Conservation (phyloP, 2,888 invertebrate genomes). For the Zeuzera pyrina region DNA sequence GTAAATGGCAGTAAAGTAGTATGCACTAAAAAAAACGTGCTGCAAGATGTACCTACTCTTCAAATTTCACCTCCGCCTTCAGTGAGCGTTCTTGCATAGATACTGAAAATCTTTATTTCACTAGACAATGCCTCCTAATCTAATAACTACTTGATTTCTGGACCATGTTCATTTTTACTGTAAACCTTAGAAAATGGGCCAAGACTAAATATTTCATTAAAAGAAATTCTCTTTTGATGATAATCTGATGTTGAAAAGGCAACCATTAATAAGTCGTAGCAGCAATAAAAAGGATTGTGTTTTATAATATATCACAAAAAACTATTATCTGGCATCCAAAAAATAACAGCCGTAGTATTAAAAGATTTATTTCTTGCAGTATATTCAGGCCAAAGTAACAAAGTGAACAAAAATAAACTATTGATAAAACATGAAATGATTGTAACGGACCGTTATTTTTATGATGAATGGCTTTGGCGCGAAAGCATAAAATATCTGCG, state of each 20-base stretch:
- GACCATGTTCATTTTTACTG: neutral
- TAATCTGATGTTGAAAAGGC: conserved; percentile 43
- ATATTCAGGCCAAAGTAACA: conserved; percentile 24
- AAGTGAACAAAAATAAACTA: conserved; percentile 26
- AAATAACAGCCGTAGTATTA: conserved; percentile 39
- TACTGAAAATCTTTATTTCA: no score
- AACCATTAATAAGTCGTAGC: conserved; percentile 40
- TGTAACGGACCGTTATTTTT: conserved; percentile 12
- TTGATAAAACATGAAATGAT: conserved; percentile 29
- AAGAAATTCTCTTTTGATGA: conserved; percentile 34
- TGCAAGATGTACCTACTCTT: no score
- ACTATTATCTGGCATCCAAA: conserved; percentile 40
- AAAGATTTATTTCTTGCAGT: conserved; percentile 35
- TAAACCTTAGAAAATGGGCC: neutral
- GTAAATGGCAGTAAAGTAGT: no score
- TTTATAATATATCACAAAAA: conserved; percentile 43
- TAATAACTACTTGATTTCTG: neutral
- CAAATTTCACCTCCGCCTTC: no score
- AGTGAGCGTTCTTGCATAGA: no score
- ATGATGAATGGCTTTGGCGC: conserved; percentile 34
- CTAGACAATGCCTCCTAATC: neutral
- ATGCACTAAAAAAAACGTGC: no score
- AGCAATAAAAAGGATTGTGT: conserved; percentile 44
- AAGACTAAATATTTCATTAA: neutral
- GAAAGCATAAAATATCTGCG: conserved; percentile 34